Evolutionary conservation across 2,797 vertebrate genomes (phyloP), one percentile per base, ranked within the genome.

Genomic region (Macropodus opercularis): DNA sequence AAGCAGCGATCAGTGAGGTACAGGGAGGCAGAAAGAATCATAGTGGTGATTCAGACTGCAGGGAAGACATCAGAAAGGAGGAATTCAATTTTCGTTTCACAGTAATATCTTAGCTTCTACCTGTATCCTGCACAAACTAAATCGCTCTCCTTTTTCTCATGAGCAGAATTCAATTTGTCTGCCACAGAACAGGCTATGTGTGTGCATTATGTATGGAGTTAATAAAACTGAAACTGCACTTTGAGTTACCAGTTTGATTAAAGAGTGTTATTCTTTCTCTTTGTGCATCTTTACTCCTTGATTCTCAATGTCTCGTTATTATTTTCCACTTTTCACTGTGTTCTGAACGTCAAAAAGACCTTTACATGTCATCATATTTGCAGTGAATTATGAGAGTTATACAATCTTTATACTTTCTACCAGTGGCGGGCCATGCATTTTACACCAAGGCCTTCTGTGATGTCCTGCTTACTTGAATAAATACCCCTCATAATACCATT

Each of bases 181-280:
- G 27, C 43, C 66, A 54, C 39, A 11, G 3, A 58, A 73, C 21
- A 63, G 17, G 49, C 66, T 44, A 9, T 40, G 40, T 42, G 58
- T 39, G 34, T 47, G 36, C 41, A 48, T 59, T 39, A 36, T 57
- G 59, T 54, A n/a, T 48, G 49, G n/a, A 34, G 56, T 58, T 74
- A 74, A 83, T 82, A 73, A 75, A 77, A 49, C 54, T 69, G 73
- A 76, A n/a, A n/a, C 64, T 56, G 59, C 63, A 71, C 52, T 63
- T 66, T 59, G 63, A 80, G 76, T 68, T 61, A 57, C 72, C 46
- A 67, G 26, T 69, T 68, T 81, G 67, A 82, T 80, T 79, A 72
- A 79, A 81, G 58, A 46, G 23, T 70, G 59, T 81, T 40, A 34
- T 69, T 76, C 44, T 3, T 23, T 64, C 48, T 66, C 61, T 61